Conservation (phyloP, 2,113 vertebrate genomes). For the Ciconia stormi region DNA sequence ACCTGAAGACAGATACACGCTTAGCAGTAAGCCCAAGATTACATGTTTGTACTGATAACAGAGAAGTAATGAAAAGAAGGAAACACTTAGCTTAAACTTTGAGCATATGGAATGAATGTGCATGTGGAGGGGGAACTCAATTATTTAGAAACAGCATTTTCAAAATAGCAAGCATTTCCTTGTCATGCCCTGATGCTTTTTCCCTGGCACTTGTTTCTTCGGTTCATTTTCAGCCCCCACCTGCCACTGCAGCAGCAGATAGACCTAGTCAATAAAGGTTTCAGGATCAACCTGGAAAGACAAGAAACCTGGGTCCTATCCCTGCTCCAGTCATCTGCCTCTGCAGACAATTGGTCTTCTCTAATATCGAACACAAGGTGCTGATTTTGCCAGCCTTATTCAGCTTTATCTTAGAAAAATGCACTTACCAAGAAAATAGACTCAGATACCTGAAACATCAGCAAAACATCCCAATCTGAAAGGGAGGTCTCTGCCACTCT, state of each 20-base stretch:
- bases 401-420: background rate
- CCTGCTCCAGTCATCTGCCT: background rate
- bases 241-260: background rate
- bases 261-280: background rate
- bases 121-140: background rate
- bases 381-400: background rate
- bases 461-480: background rate
- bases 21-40: constrained; percentile 3
- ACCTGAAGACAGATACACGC: constrained; percentile 1
- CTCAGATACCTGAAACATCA: background rate
- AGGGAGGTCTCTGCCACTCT: background rate
- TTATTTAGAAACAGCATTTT: constrained; percentile 46
- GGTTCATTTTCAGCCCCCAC: background rate
- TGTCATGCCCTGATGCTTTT: background rate
- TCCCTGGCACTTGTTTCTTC: background rate
- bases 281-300: background rate
- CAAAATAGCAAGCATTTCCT: background rate
- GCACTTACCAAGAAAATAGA: background rate
- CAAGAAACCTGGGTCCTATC: background rate
- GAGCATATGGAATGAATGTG: background rate
- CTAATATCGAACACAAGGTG: background rate
- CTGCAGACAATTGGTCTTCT: background rate
- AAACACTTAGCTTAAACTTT: constrained; percentile 35
- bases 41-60: constrained; percentile 1
- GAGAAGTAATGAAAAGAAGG: constrained; percentile 29